phyloP scores from a whole-genome alignment of 2,113 vertebrate genomes.

The Garra rufa region DNA sequence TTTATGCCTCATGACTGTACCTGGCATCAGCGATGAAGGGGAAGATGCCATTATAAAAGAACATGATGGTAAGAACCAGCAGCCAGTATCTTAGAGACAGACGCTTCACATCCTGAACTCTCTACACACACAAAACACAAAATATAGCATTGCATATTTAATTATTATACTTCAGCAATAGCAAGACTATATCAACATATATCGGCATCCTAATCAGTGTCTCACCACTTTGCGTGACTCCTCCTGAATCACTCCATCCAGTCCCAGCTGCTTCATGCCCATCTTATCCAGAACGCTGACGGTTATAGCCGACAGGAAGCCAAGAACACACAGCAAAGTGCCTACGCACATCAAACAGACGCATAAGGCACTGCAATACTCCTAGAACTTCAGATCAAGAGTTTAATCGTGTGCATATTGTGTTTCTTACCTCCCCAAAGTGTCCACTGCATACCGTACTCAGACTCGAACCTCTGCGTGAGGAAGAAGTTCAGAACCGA shows the following conservation, averaged over 20 bases:
- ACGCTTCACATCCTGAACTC: slow-evolving; percentile 74
- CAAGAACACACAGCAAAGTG: slow-evolving; percentile 77
- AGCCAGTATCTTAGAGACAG: slow-evolving; percentile 81
- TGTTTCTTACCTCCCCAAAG: slow-evolving; percentile 77
- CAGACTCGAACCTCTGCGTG: slow-evolving; percentile 78
- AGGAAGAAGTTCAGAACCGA: slow-evolving; percentile 86
- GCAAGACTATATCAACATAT: no score
- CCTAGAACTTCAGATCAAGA: background rate
- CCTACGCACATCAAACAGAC: slow-evolving; percentile 65
- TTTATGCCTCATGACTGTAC: slow-evolving; percentile 53
- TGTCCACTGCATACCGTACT: slow-evolving; percentile 82
- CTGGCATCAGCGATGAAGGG: slow-evolving; percentile 84
- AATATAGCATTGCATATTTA: background rate
- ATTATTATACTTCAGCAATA: background rate
- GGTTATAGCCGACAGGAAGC: slow-evolving; percentile 75
- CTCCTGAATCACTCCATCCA: slow-evolving; percentile 78
- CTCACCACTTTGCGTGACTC: slow-evolving; percentile 82
- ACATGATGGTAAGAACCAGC: slow-evolving; percentile 83
- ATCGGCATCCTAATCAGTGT: background rate
- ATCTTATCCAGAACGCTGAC: slow-evolving; percentile 80
- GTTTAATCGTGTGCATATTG: background rate
- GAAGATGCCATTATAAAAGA: slow-evolving; percentile 83
- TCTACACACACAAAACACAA: slow-evolving; percentile 65
- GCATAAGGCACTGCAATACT: background rate
- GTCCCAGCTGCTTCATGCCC: slow-evolving; percentile 80